These are phyloP conservation scores for Probaryconus sp. DNA, from an alignment of 1,140 invertebrate species.

Conservation along the genomic window DNA sequence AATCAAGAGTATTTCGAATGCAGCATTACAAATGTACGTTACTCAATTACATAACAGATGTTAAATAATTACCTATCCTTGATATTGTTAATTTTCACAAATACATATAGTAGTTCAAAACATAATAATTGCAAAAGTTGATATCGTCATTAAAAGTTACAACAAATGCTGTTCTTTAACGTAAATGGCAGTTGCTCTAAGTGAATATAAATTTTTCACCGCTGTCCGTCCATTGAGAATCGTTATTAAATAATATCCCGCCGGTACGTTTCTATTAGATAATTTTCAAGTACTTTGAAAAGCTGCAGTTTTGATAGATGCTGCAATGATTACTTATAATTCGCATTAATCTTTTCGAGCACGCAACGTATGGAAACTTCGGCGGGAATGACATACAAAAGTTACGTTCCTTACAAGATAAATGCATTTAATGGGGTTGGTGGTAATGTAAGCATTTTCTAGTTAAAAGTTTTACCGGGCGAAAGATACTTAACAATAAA, in stretches of 20 bases:
- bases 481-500: constrained; percentile 29
- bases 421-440: constrained; percentile 19
- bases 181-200: too few species aligned
- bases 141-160: too few species aligned
- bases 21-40: too few species aligned
- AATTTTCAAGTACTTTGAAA: constrained; percentile 27
- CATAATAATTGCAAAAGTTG: too few species aligned
- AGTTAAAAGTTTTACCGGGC: constrained; percentile 16
- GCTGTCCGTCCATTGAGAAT: too few species aligned
- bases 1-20: too few species aligned
- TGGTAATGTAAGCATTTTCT: constrained; percentile 14
- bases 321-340: constrained; percentile 34
- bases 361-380: constrained; percentile 22
- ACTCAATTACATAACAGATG: too few species aligned
- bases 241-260: constrained; percentile 29
- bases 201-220: too few species aligned
- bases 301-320: constrained; percentile 26
- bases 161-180: too few species aligned
- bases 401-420: constrained; percentile 20
- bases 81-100: too few species aligned
- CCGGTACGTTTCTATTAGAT: constrained; percentile 32
- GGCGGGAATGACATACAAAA: constrained; percentile 22
- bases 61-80: too few species aligned
- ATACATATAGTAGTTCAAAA: too few species aligned
- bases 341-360: constrained; percentile 34